Percentiles rank a stretch among this genome's conserved stretches.
Evolutionary conservation across 1,140 invertebrate species (phyloP).

Genomic region (Trichonephila inaurata): DNA sequence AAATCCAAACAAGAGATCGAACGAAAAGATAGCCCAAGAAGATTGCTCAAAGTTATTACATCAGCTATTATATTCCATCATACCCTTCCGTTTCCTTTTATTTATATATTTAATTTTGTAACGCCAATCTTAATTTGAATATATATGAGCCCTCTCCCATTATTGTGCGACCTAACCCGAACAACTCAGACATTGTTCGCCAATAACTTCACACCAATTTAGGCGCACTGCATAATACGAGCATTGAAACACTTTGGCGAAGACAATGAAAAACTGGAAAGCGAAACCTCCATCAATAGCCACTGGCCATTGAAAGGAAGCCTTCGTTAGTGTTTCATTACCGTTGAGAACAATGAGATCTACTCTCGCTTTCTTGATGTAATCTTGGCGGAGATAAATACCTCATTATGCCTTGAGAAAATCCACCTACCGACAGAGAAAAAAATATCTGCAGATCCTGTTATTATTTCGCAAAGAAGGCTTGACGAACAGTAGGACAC

Average conservation of each 20-base stretch:
- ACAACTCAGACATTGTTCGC: neutral
- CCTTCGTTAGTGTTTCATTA: constrained; percentile 26
- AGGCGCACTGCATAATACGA: neutral
- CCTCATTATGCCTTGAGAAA: neutral
- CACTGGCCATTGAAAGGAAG: constrained; percentile 1
- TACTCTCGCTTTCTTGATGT: neutral
- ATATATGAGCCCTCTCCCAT: neutral
- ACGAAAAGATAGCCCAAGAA: neutral
- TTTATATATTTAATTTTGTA: neutral
- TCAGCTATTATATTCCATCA: neutral
- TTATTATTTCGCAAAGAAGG: neutral
- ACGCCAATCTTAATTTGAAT: neutral
- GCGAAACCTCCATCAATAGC: neutral
- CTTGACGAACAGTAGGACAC: neutral
- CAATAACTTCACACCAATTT: neutral
- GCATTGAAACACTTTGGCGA: neutral
- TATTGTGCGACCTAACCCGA: neutral
- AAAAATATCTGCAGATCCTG: neutral
- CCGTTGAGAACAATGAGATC: neutral
- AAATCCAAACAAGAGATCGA: neutral
- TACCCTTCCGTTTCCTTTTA: neutral
- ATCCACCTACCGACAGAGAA: neutral
- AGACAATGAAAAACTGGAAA: neutral
- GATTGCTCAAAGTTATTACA: neutral
- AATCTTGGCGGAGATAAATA: neutral